Conservation (phyloP, 2,888 invertebrate genomes). For the Trachelus troglodyta region DNA sequence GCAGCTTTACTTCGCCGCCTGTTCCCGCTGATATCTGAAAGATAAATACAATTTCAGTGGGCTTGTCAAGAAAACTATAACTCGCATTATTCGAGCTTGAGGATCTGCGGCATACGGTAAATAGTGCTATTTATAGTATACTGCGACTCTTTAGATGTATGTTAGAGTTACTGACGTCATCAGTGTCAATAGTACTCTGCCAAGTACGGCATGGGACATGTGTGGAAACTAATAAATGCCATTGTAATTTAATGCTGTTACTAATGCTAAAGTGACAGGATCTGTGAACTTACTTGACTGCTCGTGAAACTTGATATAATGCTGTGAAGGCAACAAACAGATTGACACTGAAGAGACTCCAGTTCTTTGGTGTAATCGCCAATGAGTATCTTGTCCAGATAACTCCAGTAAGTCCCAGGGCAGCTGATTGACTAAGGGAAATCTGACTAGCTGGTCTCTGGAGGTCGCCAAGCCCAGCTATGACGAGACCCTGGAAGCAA, state of each 20-base stretch:
- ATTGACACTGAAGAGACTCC: constrained; percentile 94
- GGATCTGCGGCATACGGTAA: not conserved
- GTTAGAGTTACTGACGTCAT: not conserved
- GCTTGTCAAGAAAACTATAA: not conserved
- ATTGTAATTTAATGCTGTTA: not conserved
- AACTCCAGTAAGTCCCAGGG: constrained; percentile 88
- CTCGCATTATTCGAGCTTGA: not conserved
- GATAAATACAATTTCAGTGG: constrained; percentile 1
- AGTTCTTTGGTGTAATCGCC: constrained; percentile 97
- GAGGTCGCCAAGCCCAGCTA: constrained; percentile 91
- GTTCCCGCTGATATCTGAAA: constrained; percentile 54
- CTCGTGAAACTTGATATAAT: constrained; percentile 84
- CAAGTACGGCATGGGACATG: not conserved
- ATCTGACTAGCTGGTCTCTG: constrained; percentile 89
- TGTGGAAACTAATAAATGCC: not conserved
- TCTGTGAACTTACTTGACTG: constrained; percentile 65
- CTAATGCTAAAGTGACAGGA: not conserved
- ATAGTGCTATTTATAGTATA: not conserved
- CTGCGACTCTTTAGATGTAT: not conserved
- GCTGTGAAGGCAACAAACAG: constrained; percentile 94
- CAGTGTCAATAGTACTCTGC: not conserved
- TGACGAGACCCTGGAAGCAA: constrained; percentile 78
- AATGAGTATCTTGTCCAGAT: constrained; percentile 97
- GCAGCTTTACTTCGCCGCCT: constrained; percentile 22
- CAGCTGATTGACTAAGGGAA: constrained; percentile 83